Conservation (phyloP, 2,113 vertebrate genomes). For the Cebidichthys violaceus region DNA sequence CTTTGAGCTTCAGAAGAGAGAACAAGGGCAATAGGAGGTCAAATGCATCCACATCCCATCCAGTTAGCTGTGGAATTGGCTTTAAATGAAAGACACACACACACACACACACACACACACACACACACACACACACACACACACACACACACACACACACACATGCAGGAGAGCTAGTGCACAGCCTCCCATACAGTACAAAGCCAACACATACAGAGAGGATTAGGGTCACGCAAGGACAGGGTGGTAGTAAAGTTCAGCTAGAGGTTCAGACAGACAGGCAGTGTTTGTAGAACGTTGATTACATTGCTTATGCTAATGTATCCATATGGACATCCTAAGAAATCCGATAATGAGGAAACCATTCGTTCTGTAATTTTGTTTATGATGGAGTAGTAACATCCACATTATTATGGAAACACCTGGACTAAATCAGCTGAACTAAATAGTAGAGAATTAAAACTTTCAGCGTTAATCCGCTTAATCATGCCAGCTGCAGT, state of each 20-base stretch:
- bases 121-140: constrained; percentile 7
- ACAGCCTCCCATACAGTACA: background rate
- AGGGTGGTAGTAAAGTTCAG: constrained; percentile 45
- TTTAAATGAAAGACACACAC: constrained; percentile 50
- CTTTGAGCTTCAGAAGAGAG: constrained; percentile 41
- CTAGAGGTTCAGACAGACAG: constrained; percentile 20
- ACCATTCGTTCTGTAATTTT: background rate
- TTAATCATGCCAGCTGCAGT: constrained; percentile 1
- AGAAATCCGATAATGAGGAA: background rate
- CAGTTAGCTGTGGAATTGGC: constrained; percentile 54
- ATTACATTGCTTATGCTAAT: constrained; percentile 37
- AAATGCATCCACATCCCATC: constrained; percentile 35
- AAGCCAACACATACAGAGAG: constrained; percentile 22
- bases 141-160: background rate
- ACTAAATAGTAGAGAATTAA: constrained; percentile 13
- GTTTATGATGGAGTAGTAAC: background rate
- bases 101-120: background rate
- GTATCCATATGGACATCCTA: constrained; percentile 4
- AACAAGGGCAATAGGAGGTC: constrained; percentile 56
- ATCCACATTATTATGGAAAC: constrained; percentile 9
- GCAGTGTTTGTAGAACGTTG: background rate
- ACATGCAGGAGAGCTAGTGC: constrained; percentile 6
- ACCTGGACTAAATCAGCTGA: constrained; percentile 11
- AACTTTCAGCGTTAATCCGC: constrained; percentile 16
- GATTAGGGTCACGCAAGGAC: constrained; percentile 54